Evolutionary conservation across 2,797 vertebrate genomes (phyloP), one percentile per base, ranked within the genome.

Genomic region (Peromyscus attwateri): DNA sequence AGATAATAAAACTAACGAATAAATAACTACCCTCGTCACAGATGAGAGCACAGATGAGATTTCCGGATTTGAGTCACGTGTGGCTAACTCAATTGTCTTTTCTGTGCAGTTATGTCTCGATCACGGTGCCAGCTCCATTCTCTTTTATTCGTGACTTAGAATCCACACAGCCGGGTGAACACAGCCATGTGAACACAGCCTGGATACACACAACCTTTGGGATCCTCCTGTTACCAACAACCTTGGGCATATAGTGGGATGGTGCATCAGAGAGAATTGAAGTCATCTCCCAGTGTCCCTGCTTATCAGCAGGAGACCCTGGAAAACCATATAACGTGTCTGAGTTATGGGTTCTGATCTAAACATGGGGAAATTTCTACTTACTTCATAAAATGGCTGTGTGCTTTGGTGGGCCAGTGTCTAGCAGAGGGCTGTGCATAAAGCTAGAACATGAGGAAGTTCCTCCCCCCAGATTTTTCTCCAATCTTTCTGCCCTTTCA

Each of bases 1-100:
- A 87, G 70, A 60, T 66, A 80, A 83, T 83, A 62, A 95, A 97
- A 73, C 73, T 82, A 75, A 80, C 6, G 92, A 95, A 71, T 80
- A 87, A 91, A 75, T 80, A 68, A 80, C 0, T 75, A 46, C 3
- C 25, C 25, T 66, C 23, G 34, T 91, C 83, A 68, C 75, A 82
- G 64, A 52, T 31, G 88, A 95, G 9, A 68, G 29, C 64, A 82
- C 80, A 94, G 57, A 87, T 57, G 83, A 84, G 43, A 66, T 84
- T 52, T 66, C 34, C 34, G 62, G 66, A 77, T 84, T 89, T 94
- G 31, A 64, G 66, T 68, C 79, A 25, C 0, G 4, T 75, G 14
- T 37, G 37, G 13, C 40, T 83, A 43, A 85, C 37, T 71, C 43
- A 49, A 64, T 79, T 55, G 49, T 66, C 16, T 4, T 73, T 77